These are phyloP conservation scores for Arctopsyche grandis DNA, from an alignment of 1,140 invertebrate species.

Conservation along the genomic window DNA sequence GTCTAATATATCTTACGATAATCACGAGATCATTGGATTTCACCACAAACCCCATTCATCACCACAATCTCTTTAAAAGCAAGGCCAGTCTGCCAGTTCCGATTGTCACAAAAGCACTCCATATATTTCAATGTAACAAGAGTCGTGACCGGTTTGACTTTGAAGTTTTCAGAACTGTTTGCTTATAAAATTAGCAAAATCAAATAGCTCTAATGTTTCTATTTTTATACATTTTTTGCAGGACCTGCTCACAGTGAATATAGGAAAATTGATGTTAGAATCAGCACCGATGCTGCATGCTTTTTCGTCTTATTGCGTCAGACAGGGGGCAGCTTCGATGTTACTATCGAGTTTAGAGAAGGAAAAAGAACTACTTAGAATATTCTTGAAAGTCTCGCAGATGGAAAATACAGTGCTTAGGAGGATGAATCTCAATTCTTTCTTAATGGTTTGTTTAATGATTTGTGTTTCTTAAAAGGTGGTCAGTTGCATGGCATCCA, in stretches of 20 bases:
- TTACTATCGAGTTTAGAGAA: conserved; percentile 92
- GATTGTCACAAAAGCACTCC: conserved; percentile 18
- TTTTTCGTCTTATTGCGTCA: conserved; percentile 94
- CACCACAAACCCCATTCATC: conserved; percentile 14
- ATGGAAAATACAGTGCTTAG: conserved; percentile 94
- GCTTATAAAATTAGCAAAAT: not conserved
- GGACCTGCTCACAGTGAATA: conserved; percentile 88
- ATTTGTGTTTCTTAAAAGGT: not conserved
- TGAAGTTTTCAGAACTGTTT: conserved; percentile 9
- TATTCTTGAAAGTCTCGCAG: conserved; percentile 94
- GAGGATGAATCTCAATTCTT: conserved; percentile 96
- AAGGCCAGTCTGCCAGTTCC: conserved; percentile 11
- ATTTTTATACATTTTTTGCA: conserved; percentile 59
- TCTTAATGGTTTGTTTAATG: conserved; percentile 83
- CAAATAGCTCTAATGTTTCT: not conserved
- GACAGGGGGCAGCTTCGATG: conserved; percentile 89
- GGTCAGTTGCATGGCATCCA: not conserved
- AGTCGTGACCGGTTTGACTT: conserved; percentile 39
- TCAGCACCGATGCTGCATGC: conserved; percentile 93
- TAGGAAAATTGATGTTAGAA: conserved; percentile 91
- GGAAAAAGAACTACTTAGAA: conserved; percentile 93
- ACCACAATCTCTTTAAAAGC: conserved; percentile 36
- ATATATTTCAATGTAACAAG: conserved; percentile 4
- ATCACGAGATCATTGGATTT: conserved; percentile 1
- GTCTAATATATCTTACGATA: not conserved